Evolutionary conservation across 1,140 invertebrate genomes (phyloP), one percentile per base, ranked within the genome.

Genomic region (Panagrolaimus sp.): DNA sequence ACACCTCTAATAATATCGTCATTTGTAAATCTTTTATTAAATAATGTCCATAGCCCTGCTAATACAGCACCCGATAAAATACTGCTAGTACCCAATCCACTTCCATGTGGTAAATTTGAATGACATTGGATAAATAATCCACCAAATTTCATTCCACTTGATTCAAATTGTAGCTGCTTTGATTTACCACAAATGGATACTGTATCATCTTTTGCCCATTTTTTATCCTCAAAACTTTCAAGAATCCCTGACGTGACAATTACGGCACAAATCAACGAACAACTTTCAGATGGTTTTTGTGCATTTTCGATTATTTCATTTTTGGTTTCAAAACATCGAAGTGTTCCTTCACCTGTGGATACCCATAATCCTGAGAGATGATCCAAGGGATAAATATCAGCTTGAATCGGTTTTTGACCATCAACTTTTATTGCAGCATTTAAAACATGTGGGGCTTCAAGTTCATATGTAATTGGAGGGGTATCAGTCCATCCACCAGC

Each of bases 401-500:
- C 11, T 23, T 20, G 11, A 71, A 68, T 27, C 13, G 43, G n/a
- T 43, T 77, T 75, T 66, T 77, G 27, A 65, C 63, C 70, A 63
- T 77, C 66, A n/a, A 78, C 65, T 23, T 63, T 46, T 20, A 77
- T 66, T 14, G 75, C 68, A 25, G 78, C 1, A 63, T 78, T 78
- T 7, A 77, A 38, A 1, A 77, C 75, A 9, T 67, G 74, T 11
- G 70, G 48, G 9, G 45, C 48, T 13, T 38, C 5, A 20, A 46
- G 51, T 38, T 73, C 76, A 47, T 74, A 79, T 0, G 77, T 79
- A 20, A 78, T 77, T 20, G 77, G 76, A 13, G 76, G 76, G 16
- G 76, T 78, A 48, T 78, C 76, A 5, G 74, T 66, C 76, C 76
- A 78, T 5, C 76, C 76, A 1, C 76, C 76, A 61, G 65, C 71